Evolutionary conservation across 2,113 vertebrate species (phyloP), one percentile per base, ranked within the genome.

Genomic region (Polypterus bichir): DNA sequence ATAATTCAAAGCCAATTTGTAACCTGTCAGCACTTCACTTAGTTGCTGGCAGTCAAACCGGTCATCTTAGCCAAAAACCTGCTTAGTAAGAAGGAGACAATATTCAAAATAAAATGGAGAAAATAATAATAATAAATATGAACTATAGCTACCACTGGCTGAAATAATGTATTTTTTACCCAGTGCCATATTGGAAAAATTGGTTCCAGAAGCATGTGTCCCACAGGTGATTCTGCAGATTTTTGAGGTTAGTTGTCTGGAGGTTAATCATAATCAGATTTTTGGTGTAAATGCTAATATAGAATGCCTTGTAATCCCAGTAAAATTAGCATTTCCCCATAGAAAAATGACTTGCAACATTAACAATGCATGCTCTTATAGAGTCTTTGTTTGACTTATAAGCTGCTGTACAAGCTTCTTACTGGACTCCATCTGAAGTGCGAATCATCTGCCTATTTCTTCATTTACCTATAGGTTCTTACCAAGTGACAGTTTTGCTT

Each of bases 1-100:
- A 74, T 84, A 85, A 82, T 84, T 85, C 83, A 84, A 74, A 65
- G 73, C 83, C 83, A 84, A 85, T 85, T 85, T 86, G 84, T 86
- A 77, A 84, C 76, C 82, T 85, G 84, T 86, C 84, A 84, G 81
- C 80, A 76, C 83, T 77, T 77, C 78, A 76, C 81, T 77, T 78
- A 78, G 80, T 61, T 68, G 76, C 77, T 71, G 76, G 77, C 75
- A 72, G 77, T 74, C 69, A 44, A 71, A 72, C 68, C 71, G 47
- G 62, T 74, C 76, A 76, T 70, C 65, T 0, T 47, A 74, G 82
- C 82, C 84, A 84, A 77, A 74, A 73, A 70, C 62, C 64, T 66
- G 72, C 66, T 65, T 68, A 62, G 63, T 74, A 68, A 64, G 67
- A 80, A 59, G 5, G 27, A 27, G 27, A 27, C 27, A 27, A 27